A percentile compares a stretch with the other conserved stretches of the same genome.
Evolutionary conservation across 2,113 vertebrate genomes (phyloP).

Genomic region (Phalacrocorax brasilianus): DNA sequence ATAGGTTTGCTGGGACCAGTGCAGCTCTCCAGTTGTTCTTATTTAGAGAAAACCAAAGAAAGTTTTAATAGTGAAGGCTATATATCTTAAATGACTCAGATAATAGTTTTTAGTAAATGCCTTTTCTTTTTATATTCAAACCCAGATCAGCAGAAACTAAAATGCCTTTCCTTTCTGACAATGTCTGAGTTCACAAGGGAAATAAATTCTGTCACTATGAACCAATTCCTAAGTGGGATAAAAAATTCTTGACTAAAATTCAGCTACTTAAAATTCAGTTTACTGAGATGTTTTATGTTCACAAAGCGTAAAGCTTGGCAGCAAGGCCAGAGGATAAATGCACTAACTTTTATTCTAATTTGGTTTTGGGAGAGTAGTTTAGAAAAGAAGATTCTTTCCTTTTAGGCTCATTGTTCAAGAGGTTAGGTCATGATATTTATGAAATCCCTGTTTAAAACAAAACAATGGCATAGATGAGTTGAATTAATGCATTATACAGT

Average conservation of each 20-base stretch:
- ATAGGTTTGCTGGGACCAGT: background rate
- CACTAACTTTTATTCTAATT: conserved; percentile 40
- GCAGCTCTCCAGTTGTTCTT: conserved; percentile 32
- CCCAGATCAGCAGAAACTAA: conserved; percentile 21
- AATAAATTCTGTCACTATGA: conserved; percentile 58
- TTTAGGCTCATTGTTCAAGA: background rate
- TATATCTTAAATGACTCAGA: conserved; percentile 54
- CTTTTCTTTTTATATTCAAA: conserved; percentile 59
- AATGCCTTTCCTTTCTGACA: conserved; percentile 46
- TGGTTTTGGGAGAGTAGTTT: background rate
- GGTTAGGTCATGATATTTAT: background rate
- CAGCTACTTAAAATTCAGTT: conserved; percentile 63
- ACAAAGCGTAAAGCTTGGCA: conserved; percentile 46
- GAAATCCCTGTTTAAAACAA: background rate
- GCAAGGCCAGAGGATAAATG: background rate
- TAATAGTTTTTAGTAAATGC: conserved; percentile 57
- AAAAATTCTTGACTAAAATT: conserved; percentile 57
- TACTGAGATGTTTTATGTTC: conserved; percentile 48
- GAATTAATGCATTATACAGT: background rate
- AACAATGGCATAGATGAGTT: background rate
- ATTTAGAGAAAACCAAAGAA: conserved; percentile 52
- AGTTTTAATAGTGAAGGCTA: background rate
- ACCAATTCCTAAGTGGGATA: conserved; percentile 45
- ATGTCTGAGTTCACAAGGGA: conserved; percentile 34
- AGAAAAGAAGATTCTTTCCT: background rate